phyloP scores from a whole-genome alignment of 92 coral and sea anemone genomes.

The Palythoa heliodiscus region DNA sequence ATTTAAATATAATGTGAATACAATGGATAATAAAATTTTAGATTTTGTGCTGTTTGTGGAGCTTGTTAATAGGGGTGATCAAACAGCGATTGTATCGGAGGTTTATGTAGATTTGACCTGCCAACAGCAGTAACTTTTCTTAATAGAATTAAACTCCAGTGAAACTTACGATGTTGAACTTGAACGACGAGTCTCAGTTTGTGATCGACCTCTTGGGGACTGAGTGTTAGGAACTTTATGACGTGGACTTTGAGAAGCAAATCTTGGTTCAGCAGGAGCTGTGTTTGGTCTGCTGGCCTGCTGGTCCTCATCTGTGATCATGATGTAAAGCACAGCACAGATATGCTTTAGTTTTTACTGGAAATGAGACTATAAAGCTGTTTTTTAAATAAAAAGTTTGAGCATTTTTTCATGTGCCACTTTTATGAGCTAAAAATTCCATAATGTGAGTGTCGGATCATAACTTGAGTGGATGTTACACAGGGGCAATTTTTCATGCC shows the following conservation, averaged over 20 bases:
- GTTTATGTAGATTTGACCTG: neutral
- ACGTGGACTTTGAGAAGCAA: conserved; percentile 44
- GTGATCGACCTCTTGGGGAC: conserved; percentile 54
- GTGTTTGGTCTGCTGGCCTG: conserved; percentile 30
- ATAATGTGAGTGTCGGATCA: no score
- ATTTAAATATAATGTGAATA: neutral
- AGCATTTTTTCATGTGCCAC: no score
- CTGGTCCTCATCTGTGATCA: neutral
- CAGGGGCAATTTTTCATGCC: no score
- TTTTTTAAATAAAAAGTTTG: no score
- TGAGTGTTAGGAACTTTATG: conserved; percentile 19
- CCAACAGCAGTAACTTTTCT: neutral
- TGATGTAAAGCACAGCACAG: neutral
- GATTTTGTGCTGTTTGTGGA: no score
- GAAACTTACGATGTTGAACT: conserved; percentile 82
- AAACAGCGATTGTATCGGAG: neutral
- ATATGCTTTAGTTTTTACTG: no score
- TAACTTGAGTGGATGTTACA: no score
- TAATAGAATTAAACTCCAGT: neutral
- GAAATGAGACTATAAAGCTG: no score
- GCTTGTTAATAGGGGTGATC: neutral
- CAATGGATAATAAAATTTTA: no score
- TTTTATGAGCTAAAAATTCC: no score
- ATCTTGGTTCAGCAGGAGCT: conserved; percentile 6
- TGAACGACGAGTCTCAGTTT: conserved; percentile 68